Evolutionary conservation across 2,113 vertebrate genomes (phyloP).

Genomic region (Xenopus borealis): DNA sequence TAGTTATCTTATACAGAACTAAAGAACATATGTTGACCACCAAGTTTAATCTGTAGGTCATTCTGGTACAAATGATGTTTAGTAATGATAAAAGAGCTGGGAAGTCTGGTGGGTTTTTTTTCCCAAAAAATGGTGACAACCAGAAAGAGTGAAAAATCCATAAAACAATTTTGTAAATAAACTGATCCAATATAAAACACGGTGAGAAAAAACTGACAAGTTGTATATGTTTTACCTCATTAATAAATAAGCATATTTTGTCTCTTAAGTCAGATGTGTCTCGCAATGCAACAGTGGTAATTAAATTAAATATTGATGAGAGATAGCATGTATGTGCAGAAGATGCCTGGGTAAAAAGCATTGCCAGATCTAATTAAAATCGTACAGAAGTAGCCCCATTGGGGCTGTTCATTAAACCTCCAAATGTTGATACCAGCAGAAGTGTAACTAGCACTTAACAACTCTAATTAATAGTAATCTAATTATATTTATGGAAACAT

Average conservation of each 20-base stretch:
- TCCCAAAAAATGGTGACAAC: too few relatives aligned
- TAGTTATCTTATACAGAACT: too few relatives aligned
- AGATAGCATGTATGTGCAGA: slow-evolving; percentile 61
- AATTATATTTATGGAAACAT: slow-evolving; percentile 73
- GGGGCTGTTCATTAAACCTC: slow-evolving; percentile 78
- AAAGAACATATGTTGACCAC: too few relatives aligned
- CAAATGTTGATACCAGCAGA: slow-evolving; percentile 72
- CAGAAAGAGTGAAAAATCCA: too few relatives aligned
- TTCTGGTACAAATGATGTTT: too few relatives aligned
- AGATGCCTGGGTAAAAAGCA: slow-evolving; percentile 77
- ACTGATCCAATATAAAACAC: slow-evolving; percentile 28
- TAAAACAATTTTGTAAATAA: too few relatives aligned
- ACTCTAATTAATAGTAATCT: slow-evolving; percentile 74
- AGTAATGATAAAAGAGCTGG: too few relatives aligned
- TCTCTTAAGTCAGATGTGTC: slow-evolving; percentile 87
- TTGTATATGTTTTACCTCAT: slow-evolving; percentile 85
- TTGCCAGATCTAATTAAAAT: slow-evolving; percentile 88
- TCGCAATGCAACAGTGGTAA: slow-evolving; percentile 81
- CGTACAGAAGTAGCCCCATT: slow-evolving; percentile 75
- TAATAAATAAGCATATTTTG: slow-evolving; percentile 88
- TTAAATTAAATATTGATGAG: slow-evolving; percentile 92
- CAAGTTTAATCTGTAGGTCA: too few relatives aligned
- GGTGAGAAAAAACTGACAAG: slow-evolving; percentile 50
- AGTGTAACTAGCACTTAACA: slow-evolving; percentile 69
- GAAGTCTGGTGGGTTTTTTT: too few relatives aligned